Percentiles rank a stretch among this genome's conserved stretches.
These are phyloP conservation scores for Menidia menidia DNA, from an alignment of 2,797 vertebrate genomes.

Conservation along the genomic window DNA sequence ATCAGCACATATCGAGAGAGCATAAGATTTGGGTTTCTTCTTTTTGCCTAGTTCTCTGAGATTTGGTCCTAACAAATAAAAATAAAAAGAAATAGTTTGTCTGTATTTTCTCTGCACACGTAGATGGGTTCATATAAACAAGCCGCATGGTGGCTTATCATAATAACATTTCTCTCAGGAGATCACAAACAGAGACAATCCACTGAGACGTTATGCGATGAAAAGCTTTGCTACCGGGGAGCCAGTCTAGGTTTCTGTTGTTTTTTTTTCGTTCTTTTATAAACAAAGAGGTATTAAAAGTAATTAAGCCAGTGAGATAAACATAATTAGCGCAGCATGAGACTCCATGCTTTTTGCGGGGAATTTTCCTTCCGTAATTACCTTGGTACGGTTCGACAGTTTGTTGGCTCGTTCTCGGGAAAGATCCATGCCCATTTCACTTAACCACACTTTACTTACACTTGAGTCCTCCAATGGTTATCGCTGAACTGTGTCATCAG, in stretches of 20 bases:
- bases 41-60: conserved; percentile 24
- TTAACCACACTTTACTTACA: conserved; percentile 33
- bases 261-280: background rate
- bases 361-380: conserved; percentile 56
- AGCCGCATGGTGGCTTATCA: conserved; percentile 19
- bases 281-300: conserved; percentile 64
- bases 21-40: conserved; percentile 34
- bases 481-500: conserved; percentile 10
- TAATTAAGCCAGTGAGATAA: conserved; percentile 73
- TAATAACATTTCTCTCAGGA: conserved; percentile 57
- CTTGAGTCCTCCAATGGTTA: conserved; percentile 1
- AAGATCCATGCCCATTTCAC: conserved; percentile 42
- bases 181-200: conserved; percentile 52
- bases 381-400: conserved; percentile 53
- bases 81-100: too few species aligned
- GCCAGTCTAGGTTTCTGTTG: background rate
- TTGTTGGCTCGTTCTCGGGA: conserved; percentile 35
- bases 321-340: conserved; percentile 70
- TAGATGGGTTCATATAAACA: conserved; percentile 50
- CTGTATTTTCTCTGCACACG: conserved; percentile 21
- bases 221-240: conserved; percentile 39
- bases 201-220: conserved; percentile 39
- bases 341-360: conserved; percentile 26
- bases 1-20: conserved; percentile 47
- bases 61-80: conserved; percentile 41